Conservation (phyloP, 2,113 vertebrate genomes). For the Gracilinanus agilis region DNA sequence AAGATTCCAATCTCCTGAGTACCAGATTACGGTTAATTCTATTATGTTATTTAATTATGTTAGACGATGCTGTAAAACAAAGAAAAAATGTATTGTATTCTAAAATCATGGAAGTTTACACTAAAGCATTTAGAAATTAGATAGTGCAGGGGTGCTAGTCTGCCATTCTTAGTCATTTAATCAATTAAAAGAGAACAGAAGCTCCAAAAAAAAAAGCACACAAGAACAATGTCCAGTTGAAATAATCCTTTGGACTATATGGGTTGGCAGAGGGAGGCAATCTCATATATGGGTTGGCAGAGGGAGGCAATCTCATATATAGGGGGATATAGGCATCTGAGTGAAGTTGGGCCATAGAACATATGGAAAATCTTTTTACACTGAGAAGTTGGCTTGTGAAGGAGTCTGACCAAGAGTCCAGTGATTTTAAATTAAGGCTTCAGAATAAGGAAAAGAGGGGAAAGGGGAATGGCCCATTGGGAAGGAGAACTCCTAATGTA, state of each 20-base stretch:
- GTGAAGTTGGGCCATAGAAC: neutral
- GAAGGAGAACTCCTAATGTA: neutral
- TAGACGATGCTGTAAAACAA: neutral
- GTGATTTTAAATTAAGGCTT: neutral
- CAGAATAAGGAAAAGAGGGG: neutral
- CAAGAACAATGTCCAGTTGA: neutral
- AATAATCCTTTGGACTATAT: neutral
- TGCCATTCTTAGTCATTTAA: neutral
- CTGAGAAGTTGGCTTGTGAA: neutral
- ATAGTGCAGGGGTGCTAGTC: neutral
- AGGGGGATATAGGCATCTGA: neutral
- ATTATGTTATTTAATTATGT: neutral
- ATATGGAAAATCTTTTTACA: neutral
- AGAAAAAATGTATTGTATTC: neutral
- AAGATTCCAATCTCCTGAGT: too few species aligned
- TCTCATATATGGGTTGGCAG: neutral
- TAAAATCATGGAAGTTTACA: slow-evolving; percentile 8
- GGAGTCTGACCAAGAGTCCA: neutral
- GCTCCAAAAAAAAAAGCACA: neutral
- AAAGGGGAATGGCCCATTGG: neutral
- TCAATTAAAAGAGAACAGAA: neutral
- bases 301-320: neutral
- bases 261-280: neutral
- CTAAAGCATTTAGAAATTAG: neutral
- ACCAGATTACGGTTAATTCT: neutral